These are phyloP conservation scores for Chionoecetes opilio DNA, from an alignment of 1,140 invertebrate species.

Conservation along the genomic window DNA sequence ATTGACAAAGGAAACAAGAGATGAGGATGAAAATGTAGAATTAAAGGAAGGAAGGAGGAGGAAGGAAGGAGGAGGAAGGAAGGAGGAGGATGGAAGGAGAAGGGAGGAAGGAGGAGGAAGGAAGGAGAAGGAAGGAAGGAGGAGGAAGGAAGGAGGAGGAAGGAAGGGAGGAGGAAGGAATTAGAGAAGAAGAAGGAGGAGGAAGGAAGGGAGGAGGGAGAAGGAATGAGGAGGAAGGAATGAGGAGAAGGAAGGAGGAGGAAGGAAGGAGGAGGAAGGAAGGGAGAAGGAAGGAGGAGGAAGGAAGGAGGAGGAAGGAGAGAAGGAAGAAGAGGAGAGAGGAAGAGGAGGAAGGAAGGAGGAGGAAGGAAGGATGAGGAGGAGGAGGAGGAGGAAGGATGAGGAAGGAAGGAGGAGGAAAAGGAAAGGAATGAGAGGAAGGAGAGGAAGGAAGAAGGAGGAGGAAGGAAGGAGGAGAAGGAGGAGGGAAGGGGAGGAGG, in stretches of 20 bases:
- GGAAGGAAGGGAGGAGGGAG: background rate
- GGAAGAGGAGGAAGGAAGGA: background rate
- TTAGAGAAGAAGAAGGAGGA: background rate
- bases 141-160: too few relatives aligned
- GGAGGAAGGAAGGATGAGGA: background rate
- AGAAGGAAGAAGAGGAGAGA: background rate
- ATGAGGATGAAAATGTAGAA: too few relatives aligned
- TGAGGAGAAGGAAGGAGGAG: background rate
- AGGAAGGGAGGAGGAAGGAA: background rate
- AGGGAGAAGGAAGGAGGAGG: conserved; percentile 8
- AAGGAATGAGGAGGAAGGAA: background rate
- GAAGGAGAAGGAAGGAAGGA: too few relatives aligned
- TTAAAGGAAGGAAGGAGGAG: too few relatives aligned
- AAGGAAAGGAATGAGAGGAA: background rate
- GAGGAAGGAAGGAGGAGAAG: background rate
- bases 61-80: too few relatives aligned
- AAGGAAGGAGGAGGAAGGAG: background rate
- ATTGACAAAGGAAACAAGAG: too few relatives aligned
- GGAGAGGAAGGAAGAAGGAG: background rate
- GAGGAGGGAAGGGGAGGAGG: background rate
- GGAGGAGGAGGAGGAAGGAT: background rate
- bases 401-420: background rate
- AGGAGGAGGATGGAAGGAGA: too few relatives aligned
- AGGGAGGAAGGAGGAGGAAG: too few relatives aligned
- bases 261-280: background rate